These are phyloP conservation scores for Eilema depressum DNA, from an alignment of 2,888 invertebrate genomes.

Conservation along the genomic window DNA sequence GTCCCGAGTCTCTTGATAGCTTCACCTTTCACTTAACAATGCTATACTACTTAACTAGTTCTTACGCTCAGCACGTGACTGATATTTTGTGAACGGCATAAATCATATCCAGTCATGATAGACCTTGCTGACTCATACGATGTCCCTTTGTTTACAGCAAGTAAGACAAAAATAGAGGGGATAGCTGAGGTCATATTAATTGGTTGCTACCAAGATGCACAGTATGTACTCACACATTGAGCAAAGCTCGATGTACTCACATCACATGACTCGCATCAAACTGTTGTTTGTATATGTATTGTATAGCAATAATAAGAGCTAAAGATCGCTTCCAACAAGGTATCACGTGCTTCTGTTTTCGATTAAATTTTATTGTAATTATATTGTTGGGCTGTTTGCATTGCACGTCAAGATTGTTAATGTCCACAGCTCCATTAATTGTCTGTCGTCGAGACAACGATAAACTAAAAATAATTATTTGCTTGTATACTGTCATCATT, in stretches of 20 bases:
- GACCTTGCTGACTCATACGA: constrained; percentile 49
- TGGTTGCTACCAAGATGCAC: constrained; percentile 43
- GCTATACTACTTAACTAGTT: constrained; percentile 17
- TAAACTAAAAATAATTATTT: not conserved
- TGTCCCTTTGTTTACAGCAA: constrained; percentile 38
- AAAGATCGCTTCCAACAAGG: constrained; percentile 22
- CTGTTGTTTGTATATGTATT: constrained; percentile 24
- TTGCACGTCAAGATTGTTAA: constrained; percentile 39
- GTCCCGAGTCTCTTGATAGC: constrained; percentile 27
- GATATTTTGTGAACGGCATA: constrained; percentile 63
- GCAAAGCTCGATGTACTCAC: constrained; percentile 11
- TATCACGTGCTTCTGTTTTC: constrained; percentile 53
- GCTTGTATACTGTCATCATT: not conserved
- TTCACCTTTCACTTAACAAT: constrained; percentile 45
- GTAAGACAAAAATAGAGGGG: constrained; percentile 24
- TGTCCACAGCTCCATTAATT: constrained; percentile 12
- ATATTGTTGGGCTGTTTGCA: constrained; percentile 38
- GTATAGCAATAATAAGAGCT: constrained; percentile 48
- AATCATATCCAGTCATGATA: constrained; percentile 44
- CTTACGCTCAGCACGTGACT: constrained; percentile 65
- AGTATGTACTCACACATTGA: constrained; percentile 12
- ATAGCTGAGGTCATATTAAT: constrained; percentile 46
- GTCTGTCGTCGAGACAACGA: not conserved
- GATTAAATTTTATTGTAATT: constrained; percentile 46
- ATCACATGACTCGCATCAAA: constrained; percentile 51